Base-by-base conservation (phyloP, 2,113 vertebrate species). In the Willisornis vidua region DNA sequence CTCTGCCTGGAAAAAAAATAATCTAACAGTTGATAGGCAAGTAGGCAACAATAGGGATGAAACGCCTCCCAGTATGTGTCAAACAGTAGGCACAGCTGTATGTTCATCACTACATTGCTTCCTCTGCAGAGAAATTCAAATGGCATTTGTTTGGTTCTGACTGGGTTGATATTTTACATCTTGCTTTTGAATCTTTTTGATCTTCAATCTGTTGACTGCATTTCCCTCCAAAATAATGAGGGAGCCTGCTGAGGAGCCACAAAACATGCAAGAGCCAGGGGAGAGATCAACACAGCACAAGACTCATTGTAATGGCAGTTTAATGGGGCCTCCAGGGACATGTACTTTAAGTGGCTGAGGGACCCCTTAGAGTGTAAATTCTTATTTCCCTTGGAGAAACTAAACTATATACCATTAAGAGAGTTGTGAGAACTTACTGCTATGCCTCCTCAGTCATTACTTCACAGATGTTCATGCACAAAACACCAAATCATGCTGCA, bases 241-340 rank as follows among this genome's bases (percentile, higher is more conserved):
- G 20, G 16, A 75, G 6, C 85, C 85, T 93, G 73, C 88, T 89
- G 90, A 75, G 87, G 57, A 90, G 31, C 45, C 76, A 90, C 65
- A 90, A 86, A 94, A 72, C 20, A 87, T 3, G 24, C 2, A 2
- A 71, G 41, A 83, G 41, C 46, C 8, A 5, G n/a, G 25, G 48
- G 24, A 78, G 4, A 75, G 87, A 93, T 81, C 48, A 87, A n/a
- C 39, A 67, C 7, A 54, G 73, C 76, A 54, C 68, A 82, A 68
- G 48, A 63, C 68, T 94, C 41, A 68, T 51, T 35, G 4, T 94
- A 92, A 95, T 45, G 62, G 46, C 48, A 83, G 31, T n/a, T 71
- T 97, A 97, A 97, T 96, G 94, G 87, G 46, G 65, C 78, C 94
- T 96, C 67, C 8, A 51, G 90, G 37, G 80, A 85, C 52, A 15